These are phyloP conservation scores for Diabrotica virgifera DNA, from an alignment of 1,140 invertebrate genomes.

Conservation along the genomic window DNA sequence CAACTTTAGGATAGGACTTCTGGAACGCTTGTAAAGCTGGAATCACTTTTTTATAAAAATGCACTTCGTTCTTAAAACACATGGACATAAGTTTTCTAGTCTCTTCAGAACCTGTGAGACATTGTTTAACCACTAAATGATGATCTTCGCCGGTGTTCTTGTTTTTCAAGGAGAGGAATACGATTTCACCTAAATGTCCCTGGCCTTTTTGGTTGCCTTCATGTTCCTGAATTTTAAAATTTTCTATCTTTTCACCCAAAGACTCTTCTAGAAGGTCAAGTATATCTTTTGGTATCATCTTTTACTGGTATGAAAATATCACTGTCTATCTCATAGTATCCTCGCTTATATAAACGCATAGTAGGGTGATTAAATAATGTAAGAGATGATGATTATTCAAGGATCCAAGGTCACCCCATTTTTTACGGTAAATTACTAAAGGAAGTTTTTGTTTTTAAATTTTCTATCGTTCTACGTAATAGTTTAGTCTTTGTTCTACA, in stretches of 20 bases:
- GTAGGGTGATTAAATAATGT: no score
- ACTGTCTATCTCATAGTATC: no score
- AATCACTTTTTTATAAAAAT: constrained; percentile 7
- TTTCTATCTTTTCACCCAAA: neutral
- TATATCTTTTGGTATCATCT: neutral
- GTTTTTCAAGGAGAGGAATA: constrained; percentile 7
- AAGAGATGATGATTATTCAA: no score
- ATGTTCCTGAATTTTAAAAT: neutral
- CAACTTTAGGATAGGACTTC: neutral
- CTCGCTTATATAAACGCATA: no score
- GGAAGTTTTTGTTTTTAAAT: no score
- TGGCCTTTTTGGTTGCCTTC: constrained; percentile 8
- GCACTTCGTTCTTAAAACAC: constrained; percentile 8
- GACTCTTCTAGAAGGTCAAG: neutral
- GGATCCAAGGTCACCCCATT: no score
- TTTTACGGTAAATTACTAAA: no score
- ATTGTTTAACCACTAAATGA: constrained; percentile 12
- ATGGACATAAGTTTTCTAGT: neutral
- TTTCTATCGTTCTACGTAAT: no score
- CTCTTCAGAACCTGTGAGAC: neutral
- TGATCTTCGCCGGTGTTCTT: neutral
- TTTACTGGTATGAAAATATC: no score
- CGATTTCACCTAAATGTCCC: constrained; percentile 4
- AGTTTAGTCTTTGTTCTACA: no score
- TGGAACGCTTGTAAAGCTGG: neutral